These are phyloP conservation scores for Poeciliopsis turrubarensis DNA, from an alignment of 2,113 vertebrate genomes.

Conservation along the genomic window DNA sequence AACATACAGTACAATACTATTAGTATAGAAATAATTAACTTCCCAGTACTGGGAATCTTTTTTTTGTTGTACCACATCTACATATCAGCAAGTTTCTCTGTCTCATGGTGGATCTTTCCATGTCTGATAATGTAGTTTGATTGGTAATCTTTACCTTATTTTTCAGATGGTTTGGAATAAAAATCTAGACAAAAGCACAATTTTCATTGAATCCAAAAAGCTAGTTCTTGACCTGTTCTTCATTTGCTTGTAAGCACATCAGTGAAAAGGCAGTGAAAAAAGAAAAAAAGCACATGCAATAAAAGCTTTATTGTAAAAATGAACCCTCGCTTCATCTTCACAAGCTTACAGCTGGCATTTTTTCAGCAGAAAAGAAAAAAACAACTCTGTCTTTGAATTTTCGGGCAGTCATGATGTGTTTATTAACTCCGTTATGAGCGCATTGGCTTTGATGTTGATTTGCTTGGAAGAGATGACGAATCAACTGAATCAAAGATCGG, in stretches of 20 bases:
- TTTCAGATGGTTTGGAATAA: background rate
- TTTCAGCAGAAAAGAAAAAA: conserved; percentile 38
- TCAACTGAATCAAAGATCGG: conserved; percentile 24
- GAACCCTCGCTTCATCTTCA: conserved; percentile 15
- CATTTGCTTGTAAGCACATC: background rate
- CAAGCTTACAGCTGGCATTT: conserved; percentile 31
- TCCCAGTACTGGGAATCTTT: too few relatives aligned
- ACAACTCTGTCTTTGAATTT: conserved; percentile 36
- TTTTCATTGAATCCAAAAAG: background rate
- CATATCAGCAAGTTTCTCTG: too few relatives aligned
- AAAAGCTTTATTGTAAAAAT: conserved; percentile 12
- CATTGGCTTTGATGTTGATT: conserved; percentile 48
- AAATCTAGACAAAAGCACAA: background rate
- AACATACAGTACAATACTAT: too few relatives aligned
- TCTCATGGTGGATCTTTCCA: too few relatives aligned
- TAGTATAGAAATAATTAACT: too few relatives aligned
- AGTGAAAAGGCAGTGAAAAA: background rate
- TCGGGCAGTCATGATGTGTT: conserved; percentile 42
- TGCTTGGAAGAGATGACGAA: conserved; percentile 33
- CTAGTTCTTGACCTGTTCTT: background rate
- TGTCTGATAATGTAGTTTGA: background rate
- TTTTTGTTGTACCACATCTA: too few relatives aligned
- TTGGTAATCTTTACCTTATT: background rate
- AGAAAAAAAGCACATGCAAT: too few relatives aligned
- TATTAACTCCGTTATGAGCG: conserved; percentile 56